Percentiles rank a stretch among this genome's conserved stretches.
These are phyloP conservation scores for Leucozona laternaria DNA, from an alignment of 2,888 invertebrate species.

Conservation along the genomic window DNA sequence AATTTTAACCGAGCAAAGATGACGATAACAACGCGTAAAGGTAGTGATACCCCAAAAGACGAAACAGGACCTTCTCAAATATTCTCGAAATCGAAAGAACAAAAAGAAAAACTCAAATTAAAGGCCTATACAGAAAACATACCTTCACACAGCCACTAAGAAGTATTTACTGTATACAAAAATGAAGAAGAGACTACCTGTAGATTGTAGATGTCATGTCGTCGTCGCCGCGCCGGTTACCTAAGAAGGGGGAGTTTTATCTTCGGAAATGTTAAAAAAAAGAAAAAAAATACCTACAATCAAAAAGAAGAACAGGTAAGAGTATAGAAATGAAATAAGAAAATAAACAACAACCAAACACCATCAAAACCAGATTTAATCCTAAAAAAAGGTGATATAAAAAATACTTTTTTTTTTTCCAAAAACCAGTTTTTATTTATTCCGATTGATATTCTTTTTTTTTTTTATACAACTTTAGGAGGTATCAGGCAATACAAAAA, in stretches of 20 bases:
- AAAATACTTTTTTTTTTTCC: background rate
- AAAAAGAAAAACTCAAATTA: constrained; percentile 23
- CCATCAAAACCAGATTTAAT: constrained; percentile 61
- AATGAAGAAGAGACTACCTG: constrained; percentile 58
- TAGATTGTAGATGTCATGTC: constrained; percentile 40
- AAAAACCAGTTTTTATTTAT: constrained; percentile 58
- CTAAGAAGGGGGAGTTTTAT: constrained; percentile 71
- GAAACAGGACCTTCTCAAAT: constrained; percentile 64
- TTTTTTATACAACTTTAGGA: constrained; percentile 41
- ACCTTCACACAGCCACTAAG: background rate
- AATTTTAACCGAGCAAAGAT: constrained; percentile 14
- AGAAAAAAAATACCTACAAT: constrained; percentile 13
- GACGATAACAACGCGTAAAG: background rate
- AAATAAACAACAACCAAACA: constrained; percentile 58
- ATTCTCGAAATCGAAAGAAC: constrained; percentile 32
- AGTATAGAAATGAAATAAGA: constrained; percentile 43
- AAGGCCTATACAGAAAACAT: constrained; percentile 45
- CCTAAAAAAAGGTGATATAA: constrained; percentile 33
- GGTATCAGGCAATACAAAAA: constrained; percentile 54
- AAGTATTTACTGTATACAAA: background rate
- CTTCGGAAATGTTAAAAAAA: constrained; percentile 40
- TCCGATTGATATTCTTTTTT: constrained; percentile 56
- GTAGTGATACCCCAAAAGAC: constrained; percentile 13
- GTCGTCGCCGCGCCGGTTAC: constrained; percentile 46
- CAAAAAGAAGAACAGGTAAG: constrained; percentile 45